These are phyloP conservation scores for Emydura subglobosa DNA, from an alignment of 2,113 vertebrate species.

Conservation along the genomic window DNA sequence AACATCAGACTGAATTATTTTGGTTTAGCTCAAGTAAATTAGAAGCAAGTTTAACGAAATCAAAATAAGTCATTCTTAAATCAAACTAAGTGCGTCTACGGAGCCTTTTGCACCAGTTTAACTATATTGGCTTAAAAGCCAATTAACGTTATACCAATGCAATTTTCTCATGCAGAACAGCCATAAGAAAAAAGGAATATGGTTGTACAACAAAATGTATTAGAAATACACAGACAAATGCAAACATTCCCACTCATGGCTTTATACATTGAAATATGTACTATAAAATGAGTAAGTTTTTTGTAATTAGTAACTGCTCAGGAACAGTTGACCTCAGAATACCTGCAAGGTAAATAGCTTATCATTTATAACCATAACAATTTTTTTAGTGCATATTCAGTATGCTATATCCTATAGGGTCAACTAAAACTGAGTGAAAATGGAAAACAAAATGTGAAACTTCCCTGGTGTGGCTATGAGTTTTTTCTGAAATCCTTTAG, in stretches of 20 bases:
- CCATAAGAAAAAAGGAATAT: neutral
- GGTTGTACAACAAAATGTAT: neutral
- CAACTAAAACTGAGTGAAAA: neutral
- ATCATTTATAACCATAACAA: neutral
- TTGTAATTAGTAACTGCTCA: neutral
- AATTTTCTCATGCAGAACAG: neutral
- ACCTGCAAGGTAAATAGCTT: neutral
- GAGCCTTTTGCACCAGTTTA: neutral
- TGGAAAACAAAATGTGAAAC: neutral
- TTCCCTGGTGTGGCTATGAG: neutral
- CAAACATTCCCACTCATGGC: accelerated
- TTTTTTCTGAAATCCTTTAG: neutral
- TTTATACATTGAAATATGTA: neutral
- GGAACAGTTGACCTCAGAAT: neutral
- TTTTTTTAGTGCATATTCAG: neutral
- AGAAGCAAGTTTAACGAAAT: neutral
- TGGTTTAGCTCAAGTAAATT: neutral
- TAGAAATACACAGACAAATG: neutral
- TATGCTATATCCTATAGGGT: neutral
- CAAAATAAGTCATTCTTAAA: neutral
- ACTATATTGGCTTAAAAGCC: neutral
- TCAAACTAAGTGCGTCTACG: neutral
- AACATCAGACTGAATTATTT: neutral
- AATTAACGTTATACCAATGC: neutral
- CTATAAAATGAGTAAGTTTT: accelerated